Base-by-base conservation (phyloP, 2,113 vertebrate species). In the Diadophis punctatus region DNA sequence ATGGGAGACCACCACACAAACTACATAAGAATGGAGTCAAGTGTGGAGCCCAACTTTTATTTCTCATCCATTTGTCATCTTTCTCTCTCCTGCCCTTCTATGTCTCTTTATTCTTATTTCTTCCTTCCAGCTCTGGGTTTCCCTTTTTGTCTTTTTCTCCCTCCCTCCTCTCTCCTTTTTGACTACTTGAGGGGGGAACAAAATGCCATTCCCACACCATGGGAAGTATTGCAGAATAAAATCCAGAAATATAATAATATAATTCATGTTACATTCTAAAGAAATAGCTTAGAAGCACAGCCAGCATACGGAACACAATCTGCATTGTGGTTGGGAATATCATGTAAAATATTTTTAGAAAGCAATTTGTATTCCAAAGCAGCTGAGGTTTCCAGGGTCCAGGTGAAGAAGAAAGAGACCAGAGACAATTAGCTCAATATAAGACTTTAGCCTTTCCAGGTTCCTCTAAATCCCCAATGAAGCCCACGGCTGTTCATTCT, bases 341-440 rank as follows among this genome's bases (percentile, higher is more conserved):
- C n/a, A 86, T 86, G 0, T 0, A 20, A 86, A 88, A 43, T 48
- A 34, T 14, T 88, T 95, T 94, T 43, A 55, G 87, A 92, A 93
- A 56, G 39, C 8, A n/a, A 86, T 92, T 93, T 92, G 9, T 34
- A 1, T 39, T 92, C 87, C 60, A 88, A 74, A 93, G 90, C 89
- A 74, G 84, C 74, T 39, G n/a, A 84, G 43, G 63, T 34, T 92
- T 84, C 48, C n/a, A 49, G 9, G 39, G 90, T 74, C 39, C 46
- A 55, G 86, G 60, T 88, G 90, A 88, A 53, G 56, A 58, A 30
- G 39, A 52, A 89, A 74, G 86, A 68, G 86, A 74, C n/a, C 22
- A 89, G 68, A 89, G 88, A 85, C 84, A 93, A 92, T 89, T 89
- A 91, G 12, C 43, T 91, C 55, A 86, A 90, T 52, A 56, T 90